Base-by-base conservation (phyloP, 2,888 invertebrate genomes). In the Eupeodes luniger region DNA sequence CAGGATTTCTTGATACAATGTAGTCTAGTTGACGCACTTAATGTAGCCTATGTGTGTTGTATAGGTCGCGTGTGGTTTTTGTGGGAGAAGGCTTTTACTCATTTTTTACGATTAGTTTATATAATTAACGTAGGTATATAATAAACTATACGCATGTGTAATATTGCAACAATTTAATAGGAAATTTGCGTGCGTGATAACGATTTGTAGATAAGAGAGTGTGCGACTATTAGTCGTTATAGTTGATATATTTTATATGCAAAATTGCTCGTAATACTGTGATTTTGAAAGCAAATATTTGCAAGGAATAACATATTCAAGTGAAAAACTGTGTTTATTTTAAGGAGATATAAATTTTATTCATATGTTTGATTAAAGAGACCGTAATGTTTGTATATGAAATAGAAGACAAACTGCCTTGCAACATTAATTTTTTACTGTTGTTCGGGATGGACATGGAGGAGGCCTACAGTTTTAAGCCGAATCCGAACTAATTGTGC, bases 31-130 rank as follows among this genome's bases (percentile, higher is more conserved):
- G 81, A 81, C 81, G 77, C 51, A 80, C 72, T 80, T 72, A 70
- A 67, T 3, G 2, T 27, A 27, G 3, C 27, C 27, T 27, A 27
- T 27, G 27, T 27, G 27, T 83, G 66, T 75, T 27, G 27, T 83
- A 61, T 75, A 75, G 78, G 75, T 69, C 51, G 78, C 78, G 57
- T 85, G 87, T 81, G 84, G 79, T 27, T 72, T 74, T 34, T 34
- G 59, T 12, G 19, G 34, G 51, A 14, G 49, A 76, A 66, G 57
- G 78, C 36, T 34, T 53, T 76, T 64, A 19, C n/a, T 51, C 67
- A 47, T 27, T 27, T 27, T 27, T 27, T 27, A 27, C 27, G 27
- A 27, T 27, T 27, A 2, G 27, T 2, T 27, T 27, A 27, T 27
- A 27, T 27, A 40, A 40, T 40, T 5, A 7, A 40, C 40, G 9